A percentile compares a stretch with the other conserved stretches of the same genome.
These are phyloP conservation scores for Hirudo medicinalis DNA, from an alignment of 1,140 invertebrate genomes.

Conservation along the genomic window DNA sequence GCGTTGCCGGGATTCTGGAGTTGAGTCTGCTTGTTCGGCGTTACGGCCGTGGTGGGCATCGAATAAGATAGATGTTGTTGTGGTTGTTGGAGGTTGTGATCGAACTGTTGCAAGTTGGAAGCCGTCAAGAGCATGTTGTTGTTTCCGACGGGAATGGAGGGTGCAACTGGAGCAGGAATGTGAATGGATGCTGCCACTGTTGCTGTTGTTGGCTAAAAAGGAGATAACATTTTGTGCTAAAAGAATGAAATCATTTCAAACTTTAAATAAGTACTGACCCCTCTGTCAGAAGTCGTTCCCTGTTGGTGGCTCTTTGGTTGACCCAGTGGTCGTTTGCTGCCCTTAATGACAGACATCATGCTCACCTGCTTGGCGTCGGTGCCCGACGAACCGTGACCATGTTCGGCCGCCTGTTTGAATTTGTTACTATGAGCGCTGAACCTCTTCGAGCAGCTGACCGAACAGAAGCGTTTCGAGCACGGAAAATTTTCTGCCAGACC, in stretches of 20 bases:
- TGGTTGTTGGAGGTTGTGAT: background rate
- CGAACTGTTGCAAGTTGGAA: background rate
- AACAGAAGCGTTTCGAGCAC: constrained; percentile 64
- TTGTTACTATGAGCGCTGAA: constrained; percentile 30
- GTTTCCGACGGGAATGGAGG: background rate
- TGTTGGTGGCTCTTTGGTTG: constrained; percentile 8
- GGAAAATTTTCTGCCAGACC: constrained; percentile 58
- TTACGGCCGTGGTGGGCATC: too few species aligned
- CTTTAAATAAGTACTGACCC: too few species aligned
- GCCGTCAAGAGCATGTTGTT: background rate
- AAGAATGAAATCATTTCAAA: too few species aligned
- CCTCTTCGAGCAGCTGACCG: constrained; percentile 58
- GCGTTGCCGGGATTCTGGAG: too few species aligned
- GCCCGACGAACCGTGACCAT: constrained; percentile 64
- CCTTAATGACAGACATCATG: constrained; percentile 7
- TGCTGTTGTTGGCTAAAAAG: background rate
- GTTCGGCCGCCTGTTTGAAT: constrained; percentile 52
- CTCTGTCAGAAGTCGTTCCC: background rate
- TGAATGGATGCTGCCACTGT: background rate
- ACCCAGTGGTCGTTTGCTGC: constrained; percentile 20
- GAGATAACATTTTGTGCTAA: too few species aligned
- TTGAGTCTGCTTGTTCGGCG: too few species aligned
- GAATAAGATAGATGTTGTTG: background rate
- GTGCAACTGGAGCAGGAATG: background rate
- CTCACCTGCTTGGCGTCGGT: constrained; percentile 83